Percentiles rank a stretch among this genome's conserved stretches.
Evolutionary conservation across 1,140 invertebrate species (phyloP).

Genomic region (Nebria ingens): DNA sequence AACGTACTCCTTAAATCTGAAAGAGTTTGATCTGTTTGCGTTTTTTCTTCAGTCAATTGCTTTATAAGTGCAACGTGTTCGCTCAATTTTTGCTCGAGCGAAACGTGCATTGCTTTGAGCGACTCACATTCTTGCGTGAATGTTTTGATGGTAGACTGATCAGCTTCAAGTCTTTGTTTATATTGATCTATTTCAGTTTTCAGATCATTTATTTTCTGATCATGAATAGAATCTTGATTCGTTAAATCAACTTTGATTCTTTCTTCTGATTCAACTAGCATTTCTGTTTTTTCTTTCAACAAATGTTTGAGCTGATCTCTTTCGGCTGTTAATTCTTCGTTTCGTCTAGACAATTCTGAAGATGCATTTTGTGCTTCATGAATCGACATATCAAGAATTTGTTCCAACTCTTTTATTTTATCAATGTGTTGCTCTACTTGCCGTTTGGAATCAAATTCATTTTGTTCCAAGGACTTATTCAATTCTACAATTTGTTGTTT

Average conservation of each 20-base stretch:
- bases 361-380: neutral
- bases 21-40: neutral
- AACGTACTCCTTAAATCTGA: neutral
- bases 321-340: neutral
- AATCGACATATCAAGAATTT: neutral
- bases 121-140: neutral
- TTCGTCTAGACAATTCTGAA: neutral
- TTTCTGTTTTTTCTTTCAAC: neutral
- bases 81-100: neutral
- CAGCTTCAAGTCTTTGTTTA: neutral
- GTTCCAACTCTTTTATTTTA: conserved; percentile 6
- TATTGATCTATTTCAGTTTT: neutral
- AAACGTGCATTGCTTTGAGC: neutral
- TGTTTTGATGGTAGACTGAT: neutral
- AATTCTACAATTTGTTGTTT: neutral
- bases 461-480: neutral
- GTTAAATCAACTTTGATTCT: neutral
- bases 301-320: neutral
- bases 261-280: neutral
- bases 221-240: neutral
- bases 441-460: neutral
- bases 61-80: neutral
- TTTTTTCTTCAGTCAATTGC: neutral
- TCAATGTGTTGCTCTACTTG: neutral
- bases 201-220: neutral